A percentile compares a stretch with the other conserved stretches of the same genome.
Evolutionary conservation across 2,797 vertebrate genomes (phyloP).

Genomic region (Percopsis omiscomaycus): DNA sequence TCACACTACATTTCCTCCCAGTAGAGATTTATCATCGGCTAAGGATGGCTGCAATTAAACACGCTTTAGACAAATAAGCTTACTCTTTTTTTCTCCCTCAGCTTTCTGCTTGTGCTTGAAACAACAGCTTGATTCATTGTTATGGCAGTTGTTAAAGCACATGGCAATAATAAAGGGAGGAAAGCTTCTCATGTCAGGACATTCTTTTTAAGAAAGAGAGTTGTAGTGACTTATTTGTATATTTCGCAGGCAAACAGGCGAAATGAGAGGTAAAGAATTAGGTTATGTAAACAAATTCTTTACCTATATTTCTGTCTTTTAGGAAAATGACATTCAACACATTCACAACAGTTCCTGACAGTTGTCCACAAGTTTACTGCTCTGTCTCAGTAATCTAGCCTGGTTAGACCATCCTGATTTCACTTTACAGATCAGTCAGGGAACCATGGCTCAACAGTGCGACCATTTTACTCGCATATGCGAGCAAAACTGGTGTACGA

Average conservation of each 20-base stretch:
- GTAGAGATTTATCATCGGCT: constrained; percentile 8
- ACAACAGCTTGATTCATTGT: constrained; percentile 2
- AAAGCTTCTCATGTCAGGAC: background rate
- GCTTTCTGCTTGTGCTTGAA: constrained; percentile 5
- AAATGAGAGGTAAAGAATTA: background rate
- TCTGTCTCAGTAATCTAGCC: too few species aligned
- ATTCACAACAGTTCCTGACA: too few species aligned
- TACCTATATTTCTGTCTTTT: too few species aligned
- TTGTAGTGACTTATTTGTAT: background rate
- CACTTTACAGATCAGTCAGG: too few species aligned
- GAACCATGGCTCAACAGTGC: too few species aligned
- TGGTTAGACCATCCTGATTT: too few species aligned
- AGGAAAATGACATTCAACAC: too few species aligned
- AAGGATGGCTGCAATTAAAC: constrained; percentile 28
- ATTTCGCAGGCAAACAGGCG: background rate
- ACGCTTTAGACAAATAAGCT: constrained; percentile 6
- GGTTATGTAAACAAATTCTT: too few species aligned
- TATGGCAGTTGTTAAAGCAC: background rate
- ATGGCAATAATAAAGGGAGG: background rate
- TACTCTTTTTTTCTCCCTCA: constrained; percentile 2
- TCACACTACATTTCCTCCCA: constrained; percentile 23
- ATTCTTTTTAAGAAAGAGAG: background rate
- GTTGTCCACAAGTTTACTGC: too few species aligned
- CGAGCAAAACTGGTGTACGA: too few species aligned
- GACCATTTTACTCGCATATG: too few species aligned